Evolutionary conservation across 2,888 invertebrate species (phyloP), one percentile per base, ranked within the genome.

Genomic region (Chalcosyrphus nemorum): DNA sequence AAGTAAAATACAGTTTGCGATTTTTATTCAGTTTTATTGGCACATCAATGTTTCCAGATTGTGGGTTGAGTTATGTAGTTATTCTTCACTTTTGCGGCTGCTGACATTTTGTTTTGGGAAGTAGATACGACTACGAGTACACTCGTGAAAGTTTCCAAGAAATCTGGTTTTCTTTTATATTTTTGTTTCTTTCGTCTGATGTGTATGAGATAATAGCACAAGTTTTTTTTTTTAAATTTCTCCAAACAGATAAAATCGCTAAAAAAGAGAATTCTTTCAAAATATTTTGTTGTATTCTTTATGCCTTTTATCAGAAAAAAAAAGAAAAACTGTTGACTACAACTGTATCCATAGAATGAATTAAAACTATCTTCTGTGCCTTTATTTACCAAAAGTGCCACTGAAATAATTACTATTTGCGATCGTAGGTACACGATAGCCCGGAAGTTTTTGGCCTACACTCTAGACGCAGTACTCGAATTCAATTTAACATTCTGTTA

Each of bases 111-210:
- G 21, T 35, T 65, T 38, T 17, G 35, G 15, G 17, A 50, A 52
- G 13, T 17, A n/a, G n/a, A n/a, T n/a, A n/a, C n/a, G n/a, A n/a
- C n/a, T n/a, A n/a, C n/a, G n/a, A n/a, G n/a, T n/a, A n/a, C n/a
- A 19, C 9, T 35, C 43, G 47, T 71, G 70, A 71, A 71, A 71
- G 71, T 59, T 57, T 50, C 9, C 7, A 47, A 50, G 47, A 59
- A 71, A 50, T 70, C 15, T 13, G 29, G 24, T 47, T 47, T 59
- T 29, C 19, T 45, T 56, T 56, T 21, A n/a, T n/a, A n/a, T n/a
- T n/a, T n/a, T n/a, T n/a, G n/a, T n/a, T n/a, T n/a, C n/a, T n/a
- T n/a, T n/a, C n/a, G n/a, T 32, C 19, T 21, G 29, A 9, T 38
- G 32, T 13, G 29, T 27, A 61, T 29, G 45, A 63, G 61, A 63